These are phyloP conservation scores for Pipistrellus nathusii DNA, from an alignment of 2,797 vertebrate genomes.

Conservation along the genomic window DNA sequence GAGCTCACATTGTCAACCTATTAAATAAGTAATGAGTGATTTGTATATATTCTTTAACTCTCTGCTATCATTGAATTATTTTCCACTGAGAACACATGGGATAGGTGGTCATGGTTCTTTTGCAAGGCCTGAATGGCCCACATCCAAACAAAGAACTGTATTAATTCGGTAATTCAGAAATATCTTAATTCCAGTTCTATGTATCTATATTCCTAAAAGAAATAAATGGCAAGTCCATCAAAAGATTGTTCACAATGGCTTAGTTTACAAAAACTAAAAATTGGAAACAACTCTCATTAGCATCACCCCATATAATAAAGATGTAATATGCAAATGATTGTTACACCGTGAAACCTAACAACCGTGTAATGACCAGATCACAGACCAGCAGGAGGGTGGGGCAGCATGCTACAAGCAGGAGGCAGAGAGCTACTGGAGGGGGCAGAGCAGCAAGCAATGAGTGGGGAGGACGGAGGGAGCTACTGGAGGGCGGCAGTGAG, in stretches of 20 bases:
- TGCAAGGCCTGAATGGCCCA: not conserved
- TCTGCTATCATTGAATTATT: not conserved
- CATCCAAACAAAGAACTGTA: not conserved
- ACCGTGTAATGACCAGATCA: too few relatives aligned
- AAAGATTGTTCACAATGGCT: constrained; percentile 8
- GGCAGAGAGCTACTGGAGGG: too few relatives aligned
- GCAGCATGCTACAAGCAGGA: too few relatives aligned
- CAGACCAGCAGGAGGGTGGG: too few relatives aligned
- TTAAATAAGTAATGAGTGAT: not conserved
- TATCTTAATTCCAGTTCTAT: not conserved
- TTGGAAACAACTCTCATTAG: not conserved
- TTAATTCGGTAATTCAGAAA: not conserved
- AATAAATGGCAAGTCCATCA: not conserved
- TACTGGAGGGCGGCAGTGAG: too few relatives aligned
- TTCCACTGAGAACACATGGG: not conserved
- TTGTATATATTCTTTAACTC: constrained; percentile 14
- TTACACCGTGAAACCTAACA: too few relatives aligned
- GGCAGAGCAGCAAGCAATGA: too few relatives aligned
- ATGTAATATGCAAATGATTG: too few relatives aligned
- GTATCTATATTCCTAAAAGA: constrained; percentile 5
- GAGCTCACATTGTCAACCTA: not conserved
- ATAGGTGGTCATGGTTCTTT: not conserved
- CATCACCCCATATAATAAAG: not conserved
- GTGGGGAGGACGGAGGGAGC: too few relatives aligned
- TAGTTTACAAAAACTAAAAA: constrained; percentile 9